Base-by-base conservation (phyloP, 1,140 invertebrate species). In the Diachasmimorpha longicaudata region DNA sequence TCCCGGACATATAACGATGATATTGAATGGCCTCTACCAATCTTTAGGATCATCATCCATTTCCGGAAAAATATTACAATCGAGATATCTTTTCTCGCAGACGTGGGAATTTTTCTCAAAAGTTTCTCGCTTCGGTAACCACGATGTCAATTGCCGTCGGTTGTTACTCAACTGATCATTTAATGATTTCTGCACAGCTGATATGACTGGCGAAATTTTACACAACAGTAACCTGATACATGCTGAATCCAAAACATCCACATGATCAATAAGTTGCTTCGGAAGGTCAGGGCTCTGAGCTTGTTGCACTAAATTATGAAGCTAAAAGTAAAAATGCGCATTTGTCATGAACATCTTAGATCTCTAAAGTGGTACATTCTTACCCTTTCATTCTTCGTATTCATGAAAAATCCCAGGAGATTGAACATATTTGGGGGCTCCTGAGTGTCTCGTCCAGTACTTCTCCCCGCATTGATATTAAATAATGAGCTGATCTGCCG, bases 141-240 rank as follows among this genome's bases (percentile, higher is more conserved):
- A 87, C 21, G 82, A 78, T 48, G 78, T 82, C 9, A 89, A 86
- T 72, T 83, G 78, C 25, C 81, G 79, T 66, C 81, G 73, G 72
- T 80, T 71, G 25, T 70, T 79, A 14, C 79, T 42, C n/a, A 74
- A 77, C 39, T 84, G 81, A 67, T 85, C 85, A 75, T 82, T 80
- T 6, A 94, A 83, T 1, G 92, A 91, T 37, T 90, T 90, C 84
- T 96, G 95, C 89, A 94, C 94, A 70, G 92, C 92, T 85, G 89
- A 91, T 76, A 96, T 91, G 46, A 96, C 91, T 1, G 94, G 94
- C 0, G 92, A 91, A 55, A 91, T 91, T 87, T 95, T 96, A 82
- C 95, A 96, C 72, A 96, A 85, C 11, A 96, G 83, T 14, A 95
- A 86, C 84, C 93, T 92, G 1, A 96, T 88, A 79, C 95, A 96